Base-by-base conservation (phyloP, 2,113 vertebrate genomes). In the Cinclus mexicanus region DNA sequence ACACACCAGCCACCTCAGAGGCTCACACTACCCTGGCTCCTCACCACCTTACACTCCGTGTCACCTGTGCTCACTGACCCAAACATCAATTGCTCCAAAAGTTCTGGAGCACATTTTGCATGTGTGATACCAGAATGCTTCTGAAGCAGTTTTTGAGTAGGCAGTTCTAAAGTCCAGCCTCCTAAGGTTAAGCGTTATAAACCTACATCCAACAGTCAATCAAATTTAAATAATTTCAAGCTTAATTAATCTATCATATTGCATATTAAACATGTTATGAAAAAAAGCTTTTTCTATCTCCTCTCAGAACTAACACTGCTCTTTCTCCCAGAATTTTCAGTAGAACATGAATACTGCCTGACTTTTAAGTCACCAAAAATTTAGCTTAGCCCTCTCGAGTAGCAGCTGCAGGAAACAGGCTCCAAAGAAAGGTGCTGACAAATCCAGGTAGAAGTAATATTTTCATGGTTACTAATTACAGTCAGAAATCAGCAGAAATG, bases 1-100 rank as follows among this genome's bases (percentile, higher is more conserved):
- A 8, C 1, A 5, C 7, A 19, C 11, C 69, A 46, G 33, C 1
- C 55, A 68, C 12, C 63, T 68, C 59, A 12, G 53, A 63, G 33
- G 28, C 1, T 1, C 23, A 5, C 26, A 4, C 11, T 6, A 7
- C 14, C 42, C 60, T 1, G 1, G 14, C 16, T 79, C 61, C 75
- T 61, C 24, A 11, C 0, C 1, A 35, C 59, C 39, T 59, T 7
- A 11, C 39, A 10, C 23, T 42, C 56, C 1, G 0, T 6, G 14
- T 42, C 70, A 56, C 18, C 46, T 44, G 37, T 22, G 67, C 25
- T 55, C 37, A 14, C 75, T 41, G 39, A 67, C 41, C 52, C 72
- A 52, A 68, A 6, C 46, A 60, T 0, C 0, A 3, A 59, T 0
- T 25, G 35, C 28, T 52, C 25, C 41, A 41, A 33, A 79, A 33